These are phyloP conservation scores for Phasianus colchicus DNA, from an alignment of 2,113 vertebrate species.

Conservation along the genomic window DNA sequence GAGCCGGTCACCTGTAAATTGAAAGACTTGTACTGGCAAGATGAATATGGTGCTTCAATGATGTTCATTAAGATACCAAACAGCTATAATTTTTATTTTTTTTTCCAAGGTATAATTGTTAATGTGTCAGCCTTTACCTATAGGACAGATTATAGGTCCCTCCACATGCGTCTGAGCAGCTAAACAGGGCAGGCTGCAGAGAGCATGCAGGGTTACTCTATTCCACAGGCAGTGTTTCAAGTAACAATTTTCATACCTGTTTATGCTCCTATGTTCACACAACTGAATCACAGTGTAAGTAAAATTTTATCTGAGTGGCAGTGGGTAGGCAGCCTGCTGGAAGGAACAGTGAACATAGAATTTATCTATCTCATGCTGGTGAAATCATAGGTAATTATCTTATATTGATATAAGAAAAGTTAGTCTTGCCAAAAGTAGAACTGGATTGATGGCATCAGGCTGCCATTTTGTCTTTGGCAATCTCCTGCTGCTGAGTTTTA, in stretches of 20 bases:
- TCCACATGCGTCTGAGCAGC: neutral
- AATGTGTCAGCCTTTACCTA: neutral
- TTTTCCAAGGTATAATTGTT: neutral
- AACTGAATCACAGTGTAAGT: neutral
- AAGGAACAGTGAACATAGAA: neutral
- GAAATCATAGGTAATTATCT: neutral
- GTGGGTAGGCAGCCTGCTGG: neutral
- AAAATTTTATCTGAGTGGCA: neutral
- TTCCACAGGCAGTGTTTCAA: neutral
- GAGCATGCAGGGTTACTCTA: neutral
- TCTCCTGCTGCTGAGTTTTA: neutral
- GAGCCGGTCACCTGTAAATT: neutral
- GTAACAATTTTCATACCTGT: neutral
- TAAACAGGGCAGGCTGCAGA: neutral
- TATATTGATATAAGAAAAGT: neutral
- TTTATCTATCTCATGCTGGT: neutral
- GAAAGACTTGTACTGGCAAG: neutral
- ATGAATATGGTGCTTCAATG: neutral
- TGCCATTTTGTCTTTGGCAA: neutral
- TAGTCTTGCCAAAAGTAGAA: neutral
- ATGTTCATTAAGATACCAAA: rapidly evolving
- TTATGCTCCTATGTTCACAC: neutral
- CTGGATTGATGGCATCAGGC: neutral
- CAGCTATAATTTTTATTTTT: neutral
- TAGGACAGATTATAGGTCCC: neutral